Percentiles rank a stretch among this genome's conserved stretches.
phyloP scores from a whole-genome alignment of 2,113 vertebrate genomes.

The Alouatta palliata region DNA sequence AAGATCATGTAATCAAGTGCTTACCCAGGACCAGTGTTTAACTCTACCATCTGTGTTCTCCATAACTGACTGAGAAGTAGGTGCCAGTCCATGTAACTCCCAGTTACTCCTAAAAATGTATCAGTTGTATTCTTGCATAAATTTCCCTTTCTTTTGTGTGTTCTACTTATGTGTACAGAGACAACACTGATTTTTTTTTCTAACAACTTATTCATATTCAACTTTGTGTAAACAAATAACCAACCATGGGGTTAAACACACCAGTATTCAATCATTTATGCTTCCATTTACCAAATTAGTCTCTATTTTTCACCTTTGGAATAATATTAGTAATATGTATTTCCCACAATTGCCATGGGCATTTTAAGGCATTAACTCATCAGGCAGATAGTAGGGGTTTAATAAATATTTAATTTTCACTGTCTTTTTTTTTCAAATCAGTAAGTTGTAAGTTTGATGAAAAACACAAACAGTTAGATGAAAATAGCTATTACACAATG shows the following conservation, averaged over 20 bases:
- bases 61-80: background rate
- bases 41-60: background rate
- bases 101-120: background rate
- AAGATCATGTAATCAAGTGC: background rate
- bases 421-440: background rate
- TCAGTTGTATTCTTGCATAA: background rate
- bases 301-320: background rate
- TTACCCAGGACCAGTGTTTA: background rate
- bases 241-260: background rate
- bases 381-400: background rate
- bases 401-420: background rate
- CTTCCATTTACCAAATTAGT: background rate
- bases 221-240: background rate
- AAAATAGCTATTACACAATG: background rate
- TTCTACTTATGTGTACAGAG: background rate
- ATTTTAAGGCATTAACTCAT: background rate
- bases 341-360: accelerated
- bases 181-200: background rate
- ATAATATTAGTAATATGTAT: background rate
- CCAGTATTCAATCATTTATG: background rate
- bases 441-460: background rate
- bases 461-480: background rate
- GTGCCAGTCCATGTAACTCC: background rate
- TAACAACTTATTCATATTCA: background rate
- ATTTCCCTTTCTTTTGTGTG: background rate